A percentile compares a stretch with the other conserved stretches of the same genome.
Conservation (phyloP, 2,888 invertebrate species). For the Ophioninae sp. region DNA sequence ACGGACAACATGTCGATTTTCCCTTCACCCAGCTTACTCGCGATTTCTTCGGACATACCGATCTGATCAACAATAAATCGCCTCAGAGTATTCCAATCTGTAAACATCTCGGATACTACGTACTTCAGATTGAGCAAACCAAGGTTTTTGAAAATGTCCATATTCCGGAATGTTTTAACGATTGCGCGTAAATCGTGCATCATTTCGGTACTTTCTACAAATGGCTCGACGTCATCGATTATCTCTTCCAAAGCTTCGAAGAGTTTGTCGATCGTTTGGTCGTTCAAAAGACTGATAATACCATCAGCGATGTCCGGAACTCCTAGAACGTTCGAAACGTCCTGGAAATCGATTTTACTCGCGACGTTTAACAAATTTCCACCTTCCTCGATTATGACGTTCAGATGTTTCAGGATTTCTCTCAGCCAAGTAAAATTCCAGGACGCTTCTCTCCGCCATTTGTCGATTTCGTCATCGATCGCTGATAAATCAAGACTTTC, state of each 20-base stretch:
- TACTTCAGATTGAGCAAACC: conserved; percentile 81
- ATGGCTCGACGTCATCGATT: conserved; percentile 80
- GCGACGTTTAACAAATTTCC: conserved; percentile 81
- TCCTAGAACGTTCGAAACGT: conserved; percentile 76
- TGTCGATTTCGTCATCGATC: conserved; percentile 68
- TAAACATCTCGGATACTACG: conserved; percentile 75
- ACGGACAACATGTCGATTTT: conserved; percentile 77
- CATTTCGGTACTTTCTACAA: conserved; percentile 78
- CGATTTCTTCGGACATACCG: conserved; percentile 69
- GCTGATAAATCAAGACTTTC: conserved; percentile 70
- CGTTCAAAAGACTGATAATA: conserved; percentile 80
- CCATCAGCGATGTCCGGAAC: conserved; percentile 81
- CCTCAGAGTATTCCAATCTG: conserved; percentile 75
- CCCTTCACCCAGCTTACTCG: conserved; percentile 69
- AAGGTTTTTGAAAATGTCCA: conserved; percentile 82
- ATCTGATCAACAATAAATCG: conserved; percentile 71
- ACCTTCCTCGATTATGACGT: conserved; percentile 79
- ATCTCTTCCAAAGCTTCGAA: conserved; percentile 82
- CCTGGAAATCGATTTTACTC: conserved; percentile 80
- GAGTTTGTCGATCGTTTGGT: conserved; percentile 81
- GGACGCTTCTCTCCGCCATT: conserved; percentile 81
- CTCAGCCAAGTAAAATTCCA: conserved; percentile 82
- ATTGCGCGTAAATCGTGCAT: conserved; percentile 81
- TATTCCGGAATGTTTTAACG: conserved; percentile 78
- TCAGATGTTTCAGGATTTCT: conserved; percentile 80